These are phyloP conservation scores for Scomberomorus guttatus DNA, from an alignment of 2,797 vertebrate species.

Conservation along the genomic window DNA sequence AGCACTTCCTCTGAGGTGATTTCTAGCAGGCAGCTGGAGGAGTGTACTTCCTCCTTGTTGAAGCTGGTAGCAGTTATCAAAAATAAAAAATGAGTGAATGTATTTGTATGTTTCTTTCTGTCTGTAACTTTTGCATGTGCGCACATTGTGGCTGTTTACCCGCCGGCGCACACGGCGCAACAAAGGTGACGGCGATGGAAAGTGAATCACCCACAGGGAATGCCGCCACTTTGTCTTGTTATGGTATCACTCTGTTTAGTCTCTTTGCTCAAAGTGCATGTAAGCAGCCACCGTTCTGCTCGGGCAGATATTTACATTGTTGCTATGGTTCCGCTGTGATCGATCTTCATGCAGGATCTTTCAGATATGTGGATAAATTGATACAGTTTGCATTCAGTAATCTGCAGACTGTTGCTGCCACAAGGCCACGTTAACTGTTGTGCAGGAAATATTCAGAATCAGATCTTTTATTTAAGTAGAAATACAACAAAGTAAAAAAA, in stretches of 20 bases:
- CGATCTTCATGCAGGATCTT: neutral
- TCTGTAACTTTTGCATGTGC: conserved; percentile 5
- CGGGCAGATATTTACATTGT: conserved; percentile 22
- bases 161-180: conserved; percentile 10
- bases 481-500: no score
- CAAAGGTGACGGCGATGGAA: conserved; percentile 68
- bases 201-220: conserved; percentile 64
- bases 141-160: conserved; percentile 34
- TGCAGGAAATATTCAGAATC: neutral
- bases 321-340: conserved; percentile 30
- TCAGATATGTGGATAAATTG: conserved; percentile 1
- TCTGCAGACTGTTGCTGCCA: neutral
- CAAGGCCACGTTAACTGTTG: neutral
- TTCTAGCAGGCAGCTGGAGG: conserved; percentile 1
- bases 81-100: neutral
- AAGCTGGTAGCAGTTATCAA: neutral
- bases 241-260: conserved; percentile 52
- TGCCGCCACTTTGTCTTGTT: conserved; percentile 61
- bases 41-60: neutral
- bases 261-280: conserved; percentile 7
- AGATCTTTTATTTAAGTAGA: neutral
- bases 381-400: neutral
- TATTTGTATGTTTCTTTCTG: conserved; percentile 7
- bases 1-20: neutral
- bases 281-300: neutral